Evolutionary conservation across 1,140 invertebrate species (phyloP).

Genomic region (Apis cerana): DNA sequence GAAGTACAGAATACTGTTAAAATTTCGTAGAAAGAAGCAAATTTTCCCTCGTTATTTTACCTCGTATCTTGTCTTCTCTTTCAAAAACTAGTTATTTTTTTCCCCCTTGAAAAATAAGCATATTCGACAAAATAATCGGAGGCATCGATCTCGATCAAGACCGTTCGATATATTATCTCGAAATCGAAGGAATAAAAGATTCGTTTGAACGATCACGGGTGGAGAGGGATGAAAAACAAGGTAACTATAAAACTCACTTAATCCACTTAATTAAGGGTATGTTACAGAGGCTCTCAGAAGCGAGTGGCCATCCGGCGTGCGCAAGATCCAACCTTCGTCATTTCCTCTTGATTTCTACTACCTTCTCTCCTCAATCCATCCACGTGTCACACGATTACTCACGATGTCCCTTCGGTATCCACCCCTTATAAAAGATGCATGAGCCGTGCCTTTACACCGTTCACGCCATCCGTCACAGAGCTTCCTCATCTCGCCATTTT

Average conservation of each 20-base stretch:
- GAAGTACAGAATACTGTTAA: no score
- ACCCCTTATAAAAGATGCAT: constrained; percentile 63
- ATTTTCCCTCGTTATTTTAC: no score
- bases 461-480: constrained; percentile 25
- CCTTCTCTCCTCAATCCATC: not conserved
- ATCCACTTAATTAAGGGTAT: constrained; percentile 48
- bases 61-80: no score
- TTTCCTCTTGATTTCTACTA: constrained; percentile 5
- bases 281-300: constrained; percentile 17
- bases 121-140: no score
- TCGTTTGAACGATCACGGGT: no score
- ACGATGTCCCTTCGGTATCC: constrained; percentile 11
- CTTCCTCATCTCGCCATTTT: constrained; percentile 49
- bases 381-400: constrained; percentile 49
- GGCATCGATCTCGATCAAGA: no score
- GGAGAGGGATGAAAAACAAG: not conserved
- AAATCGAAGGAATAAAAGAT: no score
- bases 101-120: no score
- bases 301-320: not conserved
- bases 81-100: no score
- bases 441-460: constrained; percentile 46
- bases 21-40: no score
- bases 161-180: no score
- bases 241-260: constrained; percentile 21
- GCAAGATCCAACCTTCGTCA: constrained; percentile 27